These are phyloP conservation scores for Criorhina ranunculi DNA, from an alignment of 2,888 invertebrate species.

Conservation along the genomic window DNA sequence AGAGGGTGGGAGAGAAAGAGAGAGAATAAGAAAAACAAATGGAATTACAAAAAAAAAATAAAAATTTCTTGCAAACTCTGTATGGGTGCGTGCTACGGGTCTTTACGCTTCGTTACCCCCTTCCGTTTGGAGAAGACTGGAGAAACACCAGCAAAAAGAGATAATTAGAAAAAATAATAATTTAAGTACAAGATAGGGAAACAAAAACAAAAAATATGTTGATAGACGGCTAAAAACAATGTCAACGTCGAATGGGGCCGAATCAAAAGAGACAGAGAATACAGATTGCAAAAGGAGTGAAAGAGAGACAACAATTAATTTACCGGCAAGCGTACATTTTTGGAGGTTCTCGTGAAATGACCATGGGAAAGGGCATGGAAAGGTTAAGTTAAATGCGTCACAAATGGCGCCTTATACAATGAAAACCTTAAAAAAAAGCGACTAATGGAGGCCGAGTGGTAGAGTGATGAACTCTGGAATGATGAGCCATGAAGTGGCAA, in stretches of 20 bases:
- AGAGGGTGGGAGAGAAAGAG: conserved; percentile 20
- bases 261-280: conserved; percentile 1
- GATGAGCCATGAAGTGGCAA: conserved; percentile 9
- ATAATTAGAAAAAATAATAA: conserved; percentile 53
- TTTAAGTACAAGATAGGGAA: conserved; percentile 11
- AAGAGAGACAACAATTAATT: conserved; percentile 18
- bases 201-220: conserved; percentile 17
- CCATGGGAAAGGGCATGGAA: conserved; percentile 36
- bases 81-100: conserved; percentile 31
- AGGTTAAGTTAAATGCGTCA: conserved; percentile 21
- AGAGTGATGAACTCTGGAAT: conserved; percentile 34
- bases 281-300: background rate
- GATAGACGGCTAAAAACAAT: conserved; percentile 39
- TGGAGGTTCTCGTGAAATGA: background rate
- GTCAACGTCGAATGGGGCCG: conserved; percentile 47
- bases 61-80: conserved; percentile 2
- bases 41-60: conserved; percentile 1
- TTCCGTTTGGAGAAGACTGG: background rate
- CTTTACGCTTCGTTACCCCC: conserved; percentile 37
- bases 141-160: conserved; percentile 10
- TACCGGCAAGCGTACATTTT: conserved; percentile 17
- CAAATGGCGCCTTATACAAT: conserved; percentile 23
- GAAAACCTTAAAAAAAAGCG: conserved; percentile 2
- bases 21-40: conserved; percentile 20
- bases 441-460: background rate